Evolutionary conservation across 2,797 vertebrate species (phyloP), one percentile per base, ranked within the genome.

Genomic region (Otolemur crassicaudatus): DNA sequence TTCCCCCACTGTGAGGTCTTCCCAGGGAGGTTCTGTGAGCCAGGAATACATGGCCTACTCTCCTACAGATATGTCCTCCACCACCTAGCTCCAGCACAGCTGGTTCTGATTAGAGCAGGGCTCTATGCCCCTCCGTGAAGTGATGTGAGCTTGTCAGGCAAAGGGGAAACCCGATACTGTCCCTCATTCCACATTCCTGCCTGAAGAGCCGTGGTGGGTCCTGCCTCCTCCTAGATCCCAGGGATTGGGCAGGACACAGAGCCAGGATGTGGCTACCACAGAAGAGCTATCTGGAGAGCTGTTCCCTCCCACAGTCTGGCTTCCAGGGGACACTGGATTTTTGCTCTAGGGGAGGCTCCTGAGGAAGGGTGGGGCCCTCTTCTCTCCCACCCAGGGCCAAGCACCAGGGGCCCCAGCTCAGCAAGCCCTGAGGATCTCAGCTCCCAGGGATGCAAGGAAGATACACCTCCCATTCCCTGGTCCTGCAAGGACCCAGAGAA

Each of bases 91-190:
- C 72, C 40, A n/a, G 49, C 69, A 94, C 96, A 97, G 86, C 95
- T 97, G 96, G 87, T 93, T 84, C 94, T 46, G 80, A 94, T 95
- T 93, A 94, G 56, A 67, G 58, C 56, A 22, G 65, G 81, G 46
- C 61, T 94, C 82, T 12, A 79, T 12, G 79, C 82, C 70, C 85
- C 80, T 75, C 31, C 10, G 12, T 46, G 49, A 79, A 91, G 84
- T 11, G 49, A 79, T 88, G 84, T 11, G 87, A 93, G 72, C 72
- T 23, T 23, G 88, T 91, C 94, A 89, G 75, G 83, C 91, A 67
- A 84, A 58, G 69, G 70, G 61, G 90, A 95, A 93, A 90, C 83
- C 60, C 0, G 31, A 94, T 61, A 53, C 80, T 46, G 37, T 13
- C 60, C 23, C 75, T 73, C 80, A 75, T 72, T 40, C 80, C 83